These are phyloP conservation scores for Macrophya alboannulata DNA, from an alignment of 2,888 invertebrate genomes.

Conservation along the genomic window DNA sequence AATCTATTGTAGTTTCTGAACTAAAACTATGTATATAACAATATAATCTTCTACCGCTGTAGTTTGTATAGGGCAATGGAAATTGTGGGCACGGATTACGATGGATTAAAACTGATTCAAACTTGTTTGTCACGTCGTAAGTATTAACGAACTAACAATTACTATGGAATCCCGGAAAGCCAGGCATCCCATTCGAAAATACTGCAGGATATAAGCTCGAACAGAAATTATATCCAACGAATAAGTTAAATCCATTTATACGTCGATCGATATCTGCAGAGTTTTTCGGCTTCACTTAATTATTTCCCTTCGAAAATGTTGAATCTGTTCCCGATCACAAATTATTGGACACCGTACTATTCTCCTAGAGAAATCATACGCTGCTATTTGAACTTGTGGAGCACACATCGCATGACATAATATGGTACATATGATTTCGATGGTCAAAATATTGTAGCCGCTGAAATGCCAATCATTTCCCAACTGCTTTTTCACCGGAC, in stretches of 20 bases:
- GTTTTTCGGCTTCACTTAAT: background rate
- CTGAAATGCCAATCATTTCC: background rate
- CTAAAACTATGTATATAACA: constrained; percentile 29
- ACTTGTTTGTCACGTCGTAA: constrained; percentile 35
- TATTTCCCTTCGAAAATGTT: background rate
- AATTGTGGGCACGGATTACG: constrained; percentile 32
- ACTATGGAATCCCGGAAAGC: background rate
- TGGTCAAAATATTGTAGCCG: background rate
- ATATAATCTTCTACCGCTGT: constrained; percentile 25
- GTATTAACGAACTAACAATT: constrained; percentile 36
- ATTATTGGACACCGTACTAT: background rate
- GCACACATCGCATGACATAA: background rate
- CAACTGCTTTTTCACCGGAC: background rate
- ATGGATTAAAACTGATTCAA: constrained; percentile 37
- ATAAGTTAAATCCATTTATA: background rate
- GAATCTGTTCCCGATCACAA: background rate
- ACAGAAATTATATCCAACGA: background rate
- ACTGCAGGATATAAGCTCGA: background rate
- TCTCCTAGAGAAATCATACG: background rate
- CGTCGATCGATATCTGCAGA: background rate
- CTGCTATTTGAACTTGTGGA: background rate
- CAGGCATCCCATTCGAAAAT: background rate
- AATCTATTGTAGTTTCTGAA: constrained; percentile 40
- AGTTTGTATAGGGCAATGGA: constrained; percentile 36
- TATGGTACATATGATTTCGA: background rate